These are phyloP conservation scores for Peromyscus attwateri DNA, from an alignment of 2,797 vertebrate species.

Conservation along the genomic window DNA sequence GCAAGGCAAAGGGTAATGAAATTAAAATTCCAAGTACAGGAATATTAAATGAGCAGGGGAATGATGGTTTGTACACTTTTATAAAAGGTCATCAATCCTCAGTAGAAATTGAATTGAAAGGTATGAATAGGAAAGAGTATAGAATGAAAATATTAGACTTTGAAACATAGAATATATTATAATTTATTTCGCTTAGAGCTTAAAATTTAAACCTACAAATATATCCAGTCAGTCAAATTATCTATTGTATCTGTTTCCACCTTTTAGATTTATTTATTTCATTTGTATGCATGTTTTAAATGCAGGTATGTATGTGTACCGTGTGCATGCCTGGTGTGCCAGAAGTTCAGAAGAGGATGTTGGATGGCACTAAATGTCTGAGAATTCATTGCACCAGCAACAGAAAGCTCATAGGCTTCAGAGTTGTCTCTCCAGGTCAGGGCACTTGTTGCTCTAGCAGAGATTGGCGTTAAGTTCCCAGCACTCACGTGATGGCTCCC, in stretches of 20 bases:
- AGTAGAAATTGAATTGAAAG: neutral
- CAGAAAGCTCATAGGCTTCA: neutral
- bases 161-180: neutral
- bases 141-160: neutral
- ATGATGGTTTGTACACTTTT: neutral
- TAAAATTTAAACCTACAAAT: conserved; percentile 36
- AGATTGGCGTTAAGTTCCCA: neutral
- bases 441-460: too few relatives aligned
- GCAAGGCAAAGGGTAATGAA: neutral
- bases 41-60: neutral
- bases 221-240: neutral
- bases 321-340: neutral
- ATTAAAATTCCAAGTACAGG: neutral
- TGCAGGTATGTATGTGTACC: too few relatives aligned
- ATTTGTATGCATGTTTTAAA: neutral
- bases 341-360: neutral
- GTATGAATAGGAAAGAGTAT: neutral
- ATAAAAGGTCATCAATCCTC: neutral
- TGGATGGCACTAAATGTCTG: neutral
- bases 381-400: neutral
- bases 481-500: neutral
- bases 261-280: neutral
- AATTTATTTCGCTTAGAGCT: neutral
- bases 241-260: neutral
- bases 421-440: neutral